Base-by-base conservation (phyloP, 1,140 invertebrate species). In the Halictus rubicundus region DNA sequence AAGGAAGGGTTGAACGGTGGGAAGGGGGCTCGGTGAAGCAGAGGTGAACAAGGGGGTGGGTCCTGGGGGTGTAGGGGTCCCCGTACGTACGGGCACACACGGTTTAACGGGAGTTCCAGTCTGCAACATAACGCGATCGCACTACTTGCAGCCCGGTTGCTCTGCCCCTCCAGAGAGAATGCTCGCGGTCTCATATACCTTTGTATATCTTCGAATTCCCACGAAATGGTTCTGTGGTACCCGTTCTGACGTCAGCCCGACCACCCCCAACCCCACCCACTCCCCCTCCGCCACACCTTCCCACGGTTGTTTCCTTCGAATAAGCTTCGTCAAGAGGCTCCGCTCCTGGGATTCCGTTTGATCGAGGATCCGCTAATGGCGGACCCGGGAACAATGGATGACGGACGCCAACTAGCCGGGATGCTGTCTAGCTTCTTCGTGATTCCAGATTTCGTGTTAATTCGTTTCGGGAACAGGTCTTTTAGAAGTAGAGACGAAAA, bases 1-100 rank as follows among this genome's bases (percentile, higher is more conserved):
- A 93, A 93, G 91, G 91, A 92, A 92, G 88, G 88, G 88, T 88
- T 79, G 88, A 88, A 88, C 65, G 79, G 57, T 69, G 83, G 32
- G 73, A 82, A 88, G 80, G 85, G 77, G 80, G 87, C 23, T 16
- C 54, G 80, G 49, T 75, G 65, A 66, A 71, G 82, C 68, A 52
- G 80, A 76, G 78, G 66, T 60, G 66, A 76, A 82, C 68, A 68
- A 81, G 54, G 74, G 76, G 73, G 71, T 65, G 78, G 49, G 46
- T 80, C 78, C 80, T 57, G 80, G 73, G 81, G 77, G 82, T 73
- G 82, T 54, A 72, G 61, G 78, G 74, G 85, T 85, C 82, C 82
- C 83, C 68, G 72, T 85, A 78, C 78, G 77, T 87, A 85, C 78
- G 64, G 74, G 64, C 75, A 37, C 78, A 70, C 75, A 77, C 66